Evolutionary conservation across 2,888 invertebrate genomes (phyloP).

Genomic region (Noctua pronuba): DNA sequence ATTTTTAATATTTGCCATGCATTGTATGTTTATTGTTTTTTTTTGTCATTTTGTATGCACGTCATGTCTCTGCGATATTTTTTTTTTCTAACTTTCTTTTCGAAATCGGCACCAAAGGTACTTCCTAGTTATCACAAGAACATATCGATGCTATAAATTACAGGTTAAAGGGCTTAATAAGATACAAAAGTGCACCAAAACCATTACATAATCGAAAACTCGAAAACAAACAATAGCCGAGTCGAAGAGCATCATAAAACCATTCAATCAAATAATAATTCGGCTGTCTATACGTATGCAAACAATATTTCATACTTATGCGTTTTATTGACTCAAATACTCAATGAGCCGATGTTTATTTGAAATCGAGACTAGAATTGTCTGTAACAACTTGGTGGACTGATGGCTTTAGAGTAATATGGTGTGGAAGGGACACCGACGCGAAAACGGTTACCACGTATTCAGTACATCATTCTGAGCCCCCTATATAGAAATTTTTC

Average conservation of each 20-base stretch:
- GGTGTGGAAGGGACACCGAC: too few species aligned
- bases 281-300: conserved; percentile 16
- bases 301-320: conserved; percentile 49
- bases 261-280: conserved; percentile 53
- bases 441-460: too few species aligned
- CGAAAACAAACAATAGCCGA: conserved; percentile 1
- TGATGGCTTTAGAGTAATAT: not conserved
- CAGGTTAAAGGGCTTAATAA: conserved; percentile 8
- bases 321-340: conserved; percentile 56
- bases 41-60: too few species aligned
- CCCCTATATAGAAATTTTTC: too few species aligned
- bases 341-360: conserved; percentile 33
- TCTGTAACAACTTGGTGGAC: not conserved
- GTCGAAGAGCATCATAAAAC: conserved; percentile 29
- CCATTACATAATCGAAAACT: conserved; percentile 16
- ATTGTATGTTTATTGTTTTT: too few species aligned
- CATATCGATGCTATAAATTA: conserved; percentile 19
- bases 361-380: conserved; percentile 23
- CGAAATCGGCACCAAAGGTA: not conserved
- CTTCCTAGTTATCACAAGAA: not conserved
- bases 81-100: not conserved
- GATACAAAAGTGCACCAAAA: conserved; percentile 16
- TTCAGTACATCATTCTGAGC: too few species aligned
- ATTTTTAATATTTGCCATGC: too few species aligned
- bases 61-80: not conserved